phyloP scores from a whole-genome alignment of 2,113 vertebrate genomes.

The Pseudorasbora parva region DNA sequence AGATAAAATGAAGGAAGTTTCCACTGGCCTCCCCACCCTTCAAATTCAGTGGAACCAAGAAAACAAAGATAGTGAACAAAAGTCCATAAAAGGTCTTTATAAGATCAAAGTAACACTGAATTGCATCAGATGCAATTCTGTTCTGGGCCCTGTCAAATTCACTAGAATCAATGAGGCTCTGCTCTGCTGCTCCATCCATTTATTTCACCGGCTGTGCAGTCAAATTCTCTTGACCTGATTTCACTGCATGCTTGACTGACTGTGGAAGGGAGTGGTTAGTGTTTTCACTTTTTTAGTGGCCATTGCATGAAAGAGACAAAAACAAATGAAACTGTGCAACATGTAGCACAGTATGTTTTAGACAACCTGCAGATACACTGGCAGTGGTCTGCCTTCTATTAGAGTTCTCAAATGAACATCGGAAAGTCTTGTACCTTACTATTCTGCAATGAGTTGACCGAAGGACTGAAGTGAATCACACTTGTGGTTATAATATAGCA shows the following conservation, averaged over 20 bases:
- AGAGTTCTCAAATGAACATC: background rate
- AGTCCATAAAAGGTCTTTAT: background rate
- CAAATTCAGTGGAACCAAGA: background rate
- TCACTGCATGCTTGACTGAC: background rate
- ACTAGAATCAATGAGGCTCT: background rate
- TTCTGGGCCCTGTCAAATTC: background rate
- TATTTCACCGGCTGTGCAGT: background rate
- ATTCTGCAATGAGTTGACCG: too few species aligned
- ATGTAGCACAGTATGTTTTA: background rate
- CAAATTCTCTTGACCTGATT: conserved; percentile 2
- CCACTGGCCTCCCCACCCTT: conserved; percentile 31
- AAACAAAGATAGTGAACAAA: background rate
- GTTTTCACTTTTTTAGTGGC: background rate
- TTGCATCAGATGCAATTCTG: background rate
- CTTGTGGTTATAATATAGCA: conserved; percentile 2
- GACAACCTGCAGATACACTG: too few species aligned
- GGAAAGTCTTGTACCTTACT: background rate
- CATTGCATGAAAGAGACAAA: background rate
- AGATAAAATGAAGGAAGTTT: conserved; percentile 45
- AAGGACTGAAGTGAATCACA: background rate
- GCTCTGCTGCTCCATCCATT: background rate
- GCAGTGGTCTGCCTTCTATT: background rate
- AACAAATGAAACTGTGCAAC: background rate
- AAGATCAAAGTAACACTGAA: background rate
- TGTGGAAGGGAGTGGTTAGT: background rate